These are phyloP conservation scores for Eupithecia centaureata DNA, from an alignment of 2,888 invertebrate species.

Conservation along the genomic window DNA sequence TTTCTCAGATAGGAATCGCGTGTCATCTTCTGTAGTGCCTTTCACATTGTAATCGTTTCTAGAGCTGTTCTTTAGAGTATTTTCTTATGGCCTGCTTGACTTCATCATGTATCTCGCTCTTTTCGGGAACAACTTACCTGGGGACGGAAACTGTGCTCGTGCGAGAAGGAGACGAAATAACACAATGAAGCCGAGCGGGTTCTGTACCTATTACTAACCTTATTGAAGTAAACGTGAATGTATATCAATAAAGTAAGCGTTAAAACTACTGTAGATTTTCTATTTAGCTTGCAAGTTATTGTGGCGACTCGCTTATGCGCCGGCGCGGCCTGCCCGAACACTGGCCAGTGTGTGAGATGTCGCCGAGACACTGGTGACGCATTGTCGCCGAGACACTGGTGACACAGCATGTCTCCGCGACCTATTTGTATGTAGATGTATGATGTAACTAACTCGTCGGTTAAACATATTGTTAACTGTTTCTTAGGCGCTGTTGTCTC, in stretches of 20 bases:
- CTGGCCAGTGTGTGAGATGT: constrained; percentile 59
- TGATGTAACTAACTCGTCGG: constrained; percentile 71
- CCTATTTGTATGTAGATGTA: constrained; percentile 62
- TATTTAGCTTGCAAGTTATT: constrained; percentile 46
- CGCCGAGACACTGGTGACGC: constrained; percentile 58
- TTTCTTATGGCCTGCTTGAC: not conserved
- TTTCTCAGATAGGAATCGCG: constrained; percentile 38
- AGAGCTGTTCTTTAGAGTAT: constrained; percentile 44
- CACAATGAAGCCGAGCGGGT: not conserved
- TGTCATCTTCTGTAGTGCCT: constrained; percentile 66
- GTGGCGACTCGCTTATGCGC: constrained; percentile 46
- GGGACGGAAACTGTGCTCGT: not conserved
- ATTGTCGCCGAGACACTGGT: constrained; percentile 33
- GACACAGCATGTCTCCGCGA: constrained; percentile 61
- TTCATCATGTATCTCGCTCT: not conserved
- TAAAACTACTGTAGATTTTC: constrained; percentile 62
- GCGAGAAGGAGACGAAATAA: not conserved
- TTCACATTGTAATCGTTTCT: constrained; percentile 48
- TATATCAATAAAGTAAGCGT: constrained; percentile 48
- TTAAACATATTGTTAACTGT: constrained; percentile 82
- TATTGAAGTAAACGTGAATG: constrained; percentile 34
- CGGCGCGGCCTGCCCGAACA: constrained; percentile 60
- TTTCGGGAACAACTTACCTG: not conserved
- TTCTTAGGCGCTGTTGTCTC: constrained; percentile 83
- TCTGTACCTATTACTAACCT: constrained; percentile 21